Conservation (phyloP, 2,797 vertebrate genomes). For the Sparidentex hasta region DNA sequence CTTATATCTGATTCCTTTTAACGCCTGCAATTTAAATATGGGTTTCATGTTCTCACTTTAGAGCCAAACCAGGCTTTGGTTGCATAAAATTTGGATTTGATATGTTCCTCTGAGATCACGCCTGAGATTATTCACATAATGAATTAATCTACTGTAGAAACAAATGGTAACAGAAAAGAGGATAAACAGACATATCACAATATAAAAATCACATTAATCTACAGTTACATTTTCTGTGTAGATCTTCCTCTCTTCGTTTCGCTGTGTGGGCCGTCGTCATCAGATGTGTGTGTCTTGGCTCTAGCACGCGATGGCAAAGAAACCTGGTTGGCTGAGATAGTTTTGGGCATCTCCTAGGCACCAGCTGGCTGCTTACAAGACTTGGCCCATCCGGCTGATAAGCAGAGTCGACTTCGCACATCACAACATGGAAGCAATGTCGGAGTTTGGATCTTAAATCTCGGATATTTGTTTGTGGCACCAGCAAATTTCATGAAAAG, state of each 20-base stretch:
- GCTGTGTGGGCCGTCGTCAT: constrained; percentile 35
- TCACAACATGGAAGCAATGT: constrained; percentile 40
- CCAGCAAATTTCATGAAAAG: constrained; percentile 29
- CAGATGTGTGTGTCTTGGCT: constrained; percentile 70
- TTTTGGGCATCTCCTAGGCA: constrained; percentile 60
- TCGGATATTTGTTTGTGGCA: constrained; percentile 33
- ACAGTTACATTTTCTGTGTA: constrained; percentile 19
- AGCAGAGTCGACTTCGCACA: constrained; percentile 49
- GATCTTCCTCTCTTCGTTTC: constrained; percentile 6
- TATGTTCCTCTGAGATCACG: constrained; percentile 1
- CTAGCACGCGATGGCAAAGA: constrained; percentile 25
- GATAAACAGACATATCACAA: background rate
- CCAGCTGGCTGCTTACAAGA: constrained; percentile 70
- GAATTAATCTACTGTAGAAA: background rate
- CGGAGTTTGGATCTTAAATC: constrained; percentile 41
- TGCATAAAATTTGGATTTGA: constrained; percentile 13
- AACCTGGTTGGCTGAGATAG: constrained; percentile 54
- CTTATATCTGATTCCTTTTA: constrained; percentile 41
- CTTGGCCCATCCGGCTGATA: constrained; percentile 52
- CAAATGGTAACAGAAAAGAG: constrained; percentile 2
- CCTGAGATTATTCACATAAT: too few relatives aligned
- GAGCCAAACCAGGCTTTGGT: constrained; percentile 55
- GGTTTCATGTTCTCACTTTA: constrained; percentile 12
- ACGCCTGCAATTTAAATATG: constrained; percentile 22
- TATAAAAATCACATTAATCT: constrained; percentile 19